Evolutionary conservation across 2,797 vertebrate species (phyloP).

Genomic region (Trachops cirrhosus): DNA sequence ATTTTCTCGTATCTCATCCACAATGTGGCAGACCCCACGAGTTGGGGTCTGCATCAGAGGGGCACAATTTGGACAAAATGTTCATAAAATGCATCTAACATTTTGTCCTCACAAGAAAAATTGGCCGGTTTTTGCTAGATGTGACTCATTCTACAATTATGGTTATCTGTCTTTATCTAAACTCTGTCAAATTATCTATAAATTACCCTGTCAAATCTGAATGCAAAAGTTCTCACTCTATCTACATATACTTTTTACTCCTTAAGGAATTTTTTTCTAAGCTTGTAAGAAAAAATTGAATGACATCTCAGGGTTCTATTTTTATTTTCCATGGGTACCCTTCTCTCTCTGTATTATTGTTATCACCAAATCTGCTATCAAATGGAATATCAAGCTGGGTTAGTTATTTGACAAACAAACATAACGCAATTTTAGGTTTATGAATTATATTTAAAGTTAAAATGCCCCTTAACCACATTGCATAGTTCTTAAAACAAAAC

Average conservation of each 20-base stretch:
- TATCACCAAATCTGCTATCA: neutral
- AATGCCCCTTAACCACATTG: neutral
- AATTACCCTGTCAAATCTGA: neutral
- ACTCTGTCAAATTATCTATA: neutral
- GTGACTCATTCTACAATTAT: neutral
- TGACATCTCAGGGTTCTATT: neutral
- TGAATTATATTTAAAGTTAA: conserved; percentile 20
- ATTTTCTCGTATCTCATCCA: too few species aligned
- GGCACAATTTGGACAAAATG: neutral
- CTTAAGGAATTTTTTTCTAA: neutral
- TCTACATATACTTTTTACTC: neutral
- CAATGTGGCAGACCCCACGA: too few species aligned
- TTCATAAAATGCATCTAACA: neutral
- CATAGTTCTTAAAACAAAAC: neutral
- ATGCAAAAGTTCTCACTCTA: neutral
- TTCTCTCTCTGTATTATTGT: neutral
- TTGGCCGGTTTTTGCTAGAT: neutral
- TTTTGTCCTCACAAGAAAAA: neutral
- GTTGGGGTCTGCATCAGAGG: too few species aligned
- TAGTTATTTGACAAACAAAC: neutral
- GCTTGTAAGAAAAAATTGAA: neutral
- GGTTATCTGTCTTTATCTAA: neutral
- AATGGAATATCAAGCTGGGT: neutral
- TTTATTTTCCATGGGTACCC: neutral
- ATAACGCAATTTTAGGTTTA: conserved; percentile 20